phyloP scores from a whole-genome alignment of 2,113 vertebrate genomes.

The Siniperca chuatsi region DNA sequence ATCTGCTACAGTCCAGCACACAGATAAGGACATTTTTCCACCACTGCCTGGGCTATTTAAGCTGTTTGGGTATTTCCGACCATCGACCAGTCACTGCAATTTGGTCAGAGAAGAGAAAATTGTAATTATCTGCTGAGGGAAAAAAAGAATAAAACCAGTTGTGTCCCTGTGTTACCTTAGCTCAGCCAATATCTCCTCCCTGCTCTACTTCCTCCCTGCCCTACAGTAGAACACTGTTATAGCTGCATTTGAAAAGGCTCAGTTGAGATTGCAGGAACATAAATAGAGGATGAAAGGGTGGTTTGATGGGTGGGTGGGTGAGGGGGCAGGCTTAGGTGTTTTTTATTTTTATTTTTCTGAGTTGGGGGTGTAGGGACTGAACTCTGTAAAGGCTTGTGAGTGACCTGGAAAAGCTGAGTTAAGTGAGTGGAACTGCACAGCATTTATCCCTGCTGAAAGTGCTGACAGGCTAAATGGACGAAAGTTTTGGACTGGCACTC shows the following conservation, averaged over 20 bases:
- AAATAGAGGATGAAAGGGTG: constrained; percentile 70
- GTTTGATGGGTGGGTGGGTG: constrained; percentile 49
- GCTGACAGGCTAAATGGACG: constrained; percentile 76
- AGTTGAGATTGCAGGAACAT: constrained; percentile 68
- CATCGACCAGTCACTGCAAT: constrained; percentile 49
- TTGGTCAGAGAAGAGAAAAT: constrained; percentile 45
- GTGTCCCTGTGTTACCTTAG: constrained; percentile 59
- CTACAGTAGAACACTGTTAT: constrained; percentile 43
- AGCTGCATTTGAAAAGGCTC: constrained; percentile 65
- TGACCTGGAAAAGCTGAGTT: constrained; percentile 80
- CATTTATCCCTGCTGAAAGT: constrained; percentile 75
- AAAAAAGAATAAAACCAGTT: constrained; percentile 42
- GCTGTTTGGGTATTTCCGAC: constrained; percentile 65
- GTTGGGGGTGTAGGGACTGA: constrained; percentile 59
- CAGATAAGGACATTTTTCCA: constrained; percentile 69
- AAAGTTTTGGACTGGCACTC: constrained; percentile 60
- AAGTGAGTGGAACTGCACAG: constrained; percentile 79
- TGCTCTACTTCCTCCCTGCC: constrained; percentile 42
- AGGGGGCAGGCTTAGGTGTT: constrained; percentile 10
- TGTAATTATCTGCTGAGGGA: constrained; percentile 57
- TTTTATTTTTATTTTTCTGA: constrained; percentile 35
- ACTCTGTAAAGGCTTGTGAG: constrained; percentile 74
- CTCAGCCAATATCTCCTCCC: constrained; percentile 48
- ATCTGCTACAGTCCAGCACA: constrained; percentile 44
- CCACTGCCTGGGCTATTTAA: constrained; percentile 51